A percentile compares a stretch with the other conserved stretches of the same genome.
phyloP scores from a whole-genome alignment of 92 coral and sea anemone species.

The Metridium senile region DNA sequence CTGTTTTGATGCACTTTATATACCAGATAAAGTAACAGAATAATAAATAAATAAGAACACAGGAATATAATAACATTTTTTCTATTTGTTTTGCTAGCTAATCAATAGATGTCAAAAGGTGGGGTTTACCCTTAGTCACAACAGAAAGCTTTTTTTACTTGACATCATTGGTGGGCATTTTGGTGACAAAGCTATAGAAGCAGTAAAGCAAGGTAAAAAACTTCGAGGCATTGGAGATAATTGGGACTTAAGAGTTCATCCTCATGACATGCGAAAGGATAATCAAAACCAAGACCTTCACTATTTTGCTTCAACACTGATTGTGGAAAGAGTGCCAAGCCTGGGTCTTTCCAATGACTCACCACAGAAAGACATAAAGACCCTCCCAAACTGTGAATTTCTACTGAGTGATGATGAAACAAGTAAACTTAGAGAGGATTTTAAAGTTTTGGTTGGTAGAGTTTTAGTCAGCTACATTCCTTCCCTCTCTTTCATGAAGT shows the following conservation, averaged over 20 bases:
- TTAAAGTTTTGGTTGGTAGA: slow-evolving; percentile 45
- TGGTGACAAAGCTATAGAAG: slow-evolving; percentile 37
- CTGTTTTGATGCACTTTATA: too few relatives aligned
- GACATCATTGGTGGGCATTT: slow-evolving; percentile 46
- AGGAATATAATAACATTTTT: too few relatives aligned
- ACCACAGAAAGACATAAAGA: slow-evolving; percentile 48
- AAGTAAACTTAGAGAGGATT: slow-evolving; percentile 45
- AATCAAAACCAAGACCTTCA: slow-evolving; percentile 57
- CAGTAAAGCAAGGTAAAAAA: slow-evolving; percentile 37
- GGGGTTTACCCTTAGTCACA: slow-evolving; percentile 32
- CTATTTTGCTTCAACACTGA: slow-evolving; percentile 56
- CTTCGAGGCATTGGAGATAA: slow-evolving; percentile 61
- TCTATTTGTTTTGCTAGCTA: slow-evolving; percentile 40
- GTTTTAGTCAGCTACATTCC: slow-evolving; percentile 28
- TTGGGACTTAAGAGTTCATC: slow-evolving; percentile 43
- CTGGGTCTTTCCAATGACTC: slow-evolving; percentile 14
- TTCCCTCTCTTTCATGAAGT: slow-evolving; percentile 35
- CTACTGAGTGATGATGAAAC: slow-evolving; percentile 42
- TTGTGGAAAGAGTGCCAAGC: slow-evolving; percentile 59
- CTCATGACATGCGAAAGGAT: slow-evolving; percentile 49
- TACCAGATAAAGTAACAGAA: too few relatives aligned
- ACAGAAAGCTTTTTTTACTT: slow-evolving; percentile 37
- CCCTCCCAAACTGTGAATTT: slow-evolving; percentile 28
- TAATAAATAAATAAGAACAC: too few relatives aligned
- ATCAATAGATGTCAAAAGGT: slow-evolving; percentile 46